Conservation (phyloP, 2,888 invertebrate genomes). For the Sarcophaga caerulescens region DNA sequence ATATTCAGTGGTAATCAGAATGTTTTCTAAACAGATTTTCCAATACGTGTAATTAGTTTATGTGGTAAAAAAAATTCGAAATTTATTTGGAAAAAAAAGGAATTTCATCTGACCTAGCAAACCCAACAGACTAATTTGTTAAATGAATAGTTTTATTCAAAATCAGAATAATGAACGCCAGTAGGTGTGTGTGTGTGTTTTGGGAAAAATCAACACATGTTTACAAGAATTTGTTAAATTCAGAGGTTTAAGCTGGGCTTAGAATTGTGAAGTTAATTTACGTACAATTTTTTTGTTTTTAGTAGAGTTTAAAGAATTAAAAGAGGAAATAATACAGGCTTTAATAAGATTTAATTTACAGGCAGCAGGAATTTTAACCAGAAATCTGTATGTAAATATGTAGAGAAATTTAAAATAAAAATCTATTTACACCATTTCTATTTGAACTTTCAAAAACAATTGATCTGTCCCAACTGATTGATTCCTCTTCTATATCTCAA, state of each 20-base stretch:
- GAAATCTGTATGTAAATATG: no score
- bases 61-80: conserved; percentile 36
- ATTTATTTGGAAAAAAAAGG: conserved; percentile 55
- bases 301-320: background rate
- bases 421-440: no score
- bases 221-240: conserved; percentile 48
- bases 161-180: background rate
- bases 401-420: no score
- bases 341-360: background rate
- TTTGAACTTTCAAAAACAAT: no score
- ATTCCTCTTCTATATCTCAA: no score
- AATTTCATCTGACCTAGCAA: conserved; percentile 12
- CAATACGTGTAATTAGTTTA: conserved; percentile 51
- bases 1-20: conserved; percentile 28
- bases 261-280: conserved; percentile 48
- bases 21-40: conserved; percentile 58
- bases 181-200: background rate
- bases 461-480: no score
- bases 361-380: no score
- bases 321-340: background rate
- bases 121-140: conserved; percentile 12
- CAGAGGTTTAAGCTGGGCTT: conserved; percentile 1
- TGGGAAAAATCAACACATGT: conserved; percentile 22
- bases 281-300: background rate
- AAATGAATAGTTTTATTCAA: background rate